These are phyloP conservation scores for Ailuropoda melanoleuca DNA, from an alignment of 2,113 vertebrate genomes.

Conservation along the genomic window DNA sequence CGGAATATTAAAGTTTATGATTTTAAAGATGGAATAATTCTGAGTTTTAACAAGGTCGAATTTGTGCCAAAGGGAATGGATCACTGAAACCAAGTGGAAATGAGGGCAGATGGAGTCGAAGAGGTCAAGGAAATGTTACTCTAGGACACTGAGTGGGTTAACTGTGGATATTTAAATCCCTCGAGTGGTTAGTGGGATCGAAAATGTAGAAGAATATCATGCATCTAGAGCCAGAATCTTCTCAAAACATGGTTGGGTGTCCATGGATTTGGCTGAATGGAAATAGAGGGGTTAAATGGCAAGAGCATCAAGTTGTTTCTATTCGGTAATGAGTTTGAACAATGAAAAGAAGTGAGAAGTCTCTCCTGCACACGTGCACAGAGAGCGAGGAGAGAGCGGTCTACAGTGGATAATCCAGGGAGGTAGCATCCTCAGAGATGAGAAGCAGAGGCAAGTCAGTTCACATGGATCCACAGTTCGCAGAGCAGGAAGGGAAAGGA, in stretches of 20 bases:
- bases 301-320: not conserved
- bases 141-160: not conserved
- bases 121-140: not conserved
- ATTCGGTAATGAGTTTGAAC: not conserved
- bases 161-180: not conserved
- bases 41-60: not conserved
- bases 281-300: not conserved
- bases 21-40: not conserved
- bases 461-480: not conserved
- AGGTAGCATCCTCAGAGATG: not conserved
- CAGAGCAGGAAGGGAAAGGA: not conserved
- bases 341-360: not conserved
- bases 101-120: not conserved
- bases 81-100: not conserved
- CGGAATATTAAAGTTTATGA: not conserved
- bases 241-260: not conserved
- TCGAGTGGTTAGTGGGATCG: not conserved
- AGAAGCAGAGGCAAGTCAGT: no score
- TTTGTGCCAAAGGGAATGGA: rapidly evolving
- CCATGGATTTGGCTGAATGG: not conserved
- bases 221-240: not conserved
- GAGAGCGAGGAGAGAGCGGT: not conserved
- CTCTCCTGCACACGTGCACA: not conserved
- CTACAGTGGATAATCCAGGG: not conserved
- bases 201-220: not conserved